Conservation (phyloP, 2,113 vertebrate genomes). For the Scatophagus argus region DNA sequence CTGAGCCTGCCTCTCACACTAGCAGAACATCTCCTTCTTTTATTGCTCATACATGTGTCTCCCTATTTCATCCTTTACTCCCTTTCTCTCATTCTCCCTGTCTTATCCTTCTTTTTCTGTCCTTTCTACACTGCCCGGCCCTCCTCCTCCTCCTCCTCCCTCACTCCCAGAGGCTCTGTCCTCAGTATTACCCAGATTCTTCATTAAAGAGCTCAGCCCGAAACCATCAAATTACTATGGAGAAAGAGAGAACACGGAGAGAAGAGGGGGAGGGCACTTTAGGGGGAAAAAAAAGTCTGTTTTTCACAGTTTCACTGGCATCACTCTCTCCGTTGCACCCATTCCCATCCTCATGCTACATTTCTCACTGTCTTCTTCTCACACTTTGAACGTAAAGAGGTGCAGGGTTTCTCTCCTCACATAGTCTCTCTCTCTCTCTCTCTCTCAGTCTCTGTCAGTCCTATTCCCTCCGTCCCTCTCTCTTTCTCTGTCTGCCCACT, state of each 20-base stretch:
- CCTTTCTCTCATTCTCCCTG: constrained; percentile 22
- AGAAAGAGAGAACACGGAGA: constrained; percentile 34
- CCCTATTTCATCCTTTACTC: constrained; percentile 44
- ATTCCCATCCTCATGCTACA: constrained; percentile 25
- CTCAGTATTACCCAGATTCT: constrained; percentile 75
- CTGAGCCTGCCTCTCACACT: constrained; percentile 27
- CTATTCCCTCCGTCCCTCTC: constrained; percentile 39
- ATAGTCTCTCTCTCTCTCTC: constrained; percentile 21
- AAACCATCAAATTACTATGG: constrained; percentile 71
- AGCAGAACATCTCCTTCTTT: constrained; percentile 29
- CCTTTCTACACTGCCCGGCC: constrained; percentile 41
- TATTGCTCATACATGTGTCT: constrained; percentile 35
- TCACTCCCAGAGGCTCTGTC: constrained; percentile 68
- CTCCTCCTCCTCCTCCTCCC: constrained; percentile 19
- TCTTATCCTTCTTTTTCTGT: constrained; percentile 31
- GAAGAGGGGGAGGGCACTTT: constrained; percentile 27
- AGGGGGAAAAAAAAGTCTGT: constrained; percentile 36
- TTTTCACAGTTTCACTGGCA: constrained; percentile 37
- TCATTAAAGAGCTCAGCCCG: constrained; percentile 73
- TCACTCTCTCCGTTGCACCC: constrained; percentile 17
- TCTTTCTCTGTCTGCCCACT: constrained; percentile 15
- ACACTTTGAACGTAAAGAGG: constrained; percentile 29
- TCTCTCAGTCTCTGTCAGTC: constrained; percentile 13
- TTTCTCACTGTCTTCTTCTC: constrained; percentile 36
- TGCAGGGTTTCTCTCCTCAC: constrained; percentile 29